Conservation (phyloP, 2,113 vertebrate species). For the Ictalurus furcatus region DNA sequence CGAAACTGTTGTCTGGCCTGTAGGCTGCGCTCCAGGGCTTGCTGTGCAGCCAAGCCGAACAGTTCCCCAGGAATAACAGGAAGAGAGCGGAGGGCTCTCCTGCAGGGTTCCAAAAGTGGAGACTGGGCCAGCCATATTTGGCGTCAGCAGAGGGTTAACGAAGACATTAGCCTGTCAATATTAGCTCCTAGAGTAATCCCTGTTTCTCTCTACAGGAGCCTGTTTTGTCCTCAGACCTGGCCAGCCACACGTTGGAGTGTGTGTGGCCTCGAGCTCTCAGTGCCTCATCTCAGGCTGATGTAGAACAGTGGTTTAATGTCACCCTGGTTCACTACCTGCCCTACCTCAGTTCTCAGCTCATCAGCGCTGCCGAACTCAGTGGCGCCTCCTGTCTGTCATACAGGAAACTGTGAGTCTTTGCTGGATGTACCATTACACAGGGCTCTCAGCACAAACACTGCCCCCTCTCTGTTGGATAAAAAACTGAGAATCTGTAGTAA, state of each 20-base stretch:
- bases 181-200: constrained; percentile 60
- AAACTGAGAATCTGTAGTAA: too few relatives aligned
- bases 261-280: constrained; percentile 68
- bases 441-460: neutral
- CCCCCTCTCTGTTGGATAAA: too few relatives aligned
- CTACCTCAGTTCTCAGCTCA: constrained; percentile 64
- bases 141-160: too few relatives aligned
- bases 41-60: too few relatives aligned
- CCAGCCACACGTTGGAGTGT: constrained; percentile 61
- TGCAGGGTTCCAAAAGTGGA: too few relatives aligned
- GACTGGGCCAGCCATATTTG: too few relatives aligned
- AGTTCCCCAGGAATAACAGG: too few relatives aligned
- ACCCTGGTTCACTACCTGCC: constrained; percentile 61
- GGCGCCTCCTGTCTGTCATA: constrained; percentile 64
- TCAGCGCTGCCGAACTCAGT: constrained; percentile 42
- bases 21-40: too few relatives aligned
- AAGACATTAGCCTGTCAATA: too few relatives aligned
- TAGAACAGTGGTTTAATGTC: constrained; percentile 66
- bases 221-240: constrained; percentile 52
- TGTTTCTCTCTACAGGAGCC: constrained; percentile 63
- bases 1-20: too few relatives aligned
- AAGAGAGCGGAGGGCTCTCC: too few relatives aligned
- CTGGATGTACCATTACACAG: neutral
- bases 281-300: constrained; percentile 55
- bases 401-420: constrained; percentile 61